Base-by-base conservation (phyloP, 1,140 invertebrate species). In the Amphibalanus amphitrite region DNA sequence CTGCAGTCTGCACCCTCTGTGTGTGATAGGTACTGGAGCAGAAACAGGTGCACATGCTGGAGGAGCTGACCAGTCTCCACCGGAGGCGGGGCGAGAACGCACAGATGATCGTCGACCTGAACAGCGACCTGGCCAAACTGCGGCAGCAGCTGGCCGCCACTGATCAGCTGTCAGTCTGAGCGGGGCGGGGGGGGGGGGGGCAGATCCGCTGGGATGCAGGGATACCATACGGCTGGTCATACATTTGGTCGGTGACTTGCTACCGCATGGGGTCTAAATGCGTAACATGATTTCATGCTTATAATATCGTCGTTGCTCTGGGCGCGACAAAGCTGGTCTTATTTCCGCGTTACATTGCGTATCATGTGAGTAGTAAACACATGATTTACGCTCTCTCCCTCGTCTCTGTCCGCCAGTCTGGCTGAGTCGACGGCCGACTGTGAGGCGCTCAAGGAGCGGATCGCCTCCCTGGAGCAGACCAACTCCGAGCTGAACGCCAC, bases 21-120 rank as follows among this genome's bases (percentile, higher is more conserved):
- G n/a, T n/a, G n/a, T n/a, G n/a, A n/a, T n/a, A 77, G 75, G 83
- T 84, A 29, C 82, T 94, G 69, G 92, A 95, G 82, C 91, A 93
- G 76, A 93, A 93, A 81, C 79, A 94, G 33, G 81, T 93, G 70
- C 83, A 83, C 28, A 86, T 95, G 78, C 92, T 95, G 79, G 94
- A 97, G 83, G 94, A 97, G 80, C 80, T 97, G 6, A 94, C 93
- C 15, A 91, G 91, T 71, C 79, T 97, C 33, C 93, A 95, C 78
- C 86, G 89, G 76, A 85, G 89, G 71, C 87, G 91, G 81, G 91
- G 93, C 70, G 93, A 97, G 82, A 92, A 95, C 84, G 86, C 92
- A 0, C 93, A 96, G 79, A 88, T 93, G 82, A 91, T 97, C 72
- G 90, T 97, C 69, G 92, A 92, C 80, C 82, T 97, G 3, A 94